A percentile compares a stretch with the other conserved stretches of the same genome.
These are phyloP conservation scores for Cyprinodon tularosa DNA, from an alignment of 2,113 vertebrate genomes.

Conservation along the genomic window DNA sequence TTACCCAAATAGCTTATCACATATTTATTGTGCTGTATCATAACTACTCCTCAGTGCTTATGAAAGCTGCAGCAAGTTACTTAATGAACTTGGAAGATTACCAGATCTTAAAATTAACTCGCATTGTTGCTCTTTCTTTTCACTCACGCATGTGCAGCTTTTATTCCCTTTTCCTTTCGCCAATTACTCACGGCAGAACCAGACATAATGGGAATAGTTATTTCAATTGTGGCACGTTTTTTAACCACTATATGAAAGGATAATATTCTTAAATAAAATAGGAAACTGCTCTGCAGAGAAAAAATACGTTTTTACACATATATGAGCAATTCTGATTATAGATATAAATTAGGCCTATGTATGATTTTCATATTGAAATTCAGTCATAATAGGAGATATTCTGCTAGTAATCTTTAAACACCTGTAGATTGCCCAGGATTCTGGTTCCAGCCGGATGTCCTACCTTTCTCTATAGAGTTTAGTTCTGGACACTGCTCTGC, in stretches of 20 bases:
- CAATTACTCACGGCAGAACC: background rate
- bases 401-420: too few species aligned
- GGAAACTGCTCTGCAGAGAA: background rate
- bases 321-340: too few species aligned
- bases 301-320: background rate
- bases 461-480: too few species aligned
- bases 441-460: too few species aligned
- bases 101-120: slow-evolving; percentile 75
- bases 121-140: slow-evolving; percentile 48
- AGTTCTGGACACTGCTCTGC: too few species aligned
- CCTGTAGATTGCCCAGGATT: too few species aligned
- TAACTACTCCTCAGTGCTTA: slow-evolving; percentile 55
- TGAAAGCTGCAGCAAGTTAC: slow-evolving; percentile 64
- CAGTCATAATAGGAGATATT: too few species aligned
- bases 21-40: slow-evolving; percentile 74
- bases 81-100: slow-evolving; percentile 77
- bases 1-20: slow-evolving; percentile 78
- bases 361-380: too few species aligned
- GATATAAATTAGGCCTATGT: too few species aligned
- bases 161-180: slow-evolving; percentile 12
- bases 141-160: slow-evolving; percentile 1
- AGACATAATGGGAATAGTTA: slow-evolving; percentile 1
- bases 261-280: background rate
- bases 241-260: too few species aligned
- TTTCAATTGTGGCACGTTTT: slow-evolving; percentile 43